Percentiles rank a stretch among this genome's conserved stretches.
phyloP scores from a whole-genome alignment of 2,797 vertebrate species.

The Crax fasciolata region DNA sequence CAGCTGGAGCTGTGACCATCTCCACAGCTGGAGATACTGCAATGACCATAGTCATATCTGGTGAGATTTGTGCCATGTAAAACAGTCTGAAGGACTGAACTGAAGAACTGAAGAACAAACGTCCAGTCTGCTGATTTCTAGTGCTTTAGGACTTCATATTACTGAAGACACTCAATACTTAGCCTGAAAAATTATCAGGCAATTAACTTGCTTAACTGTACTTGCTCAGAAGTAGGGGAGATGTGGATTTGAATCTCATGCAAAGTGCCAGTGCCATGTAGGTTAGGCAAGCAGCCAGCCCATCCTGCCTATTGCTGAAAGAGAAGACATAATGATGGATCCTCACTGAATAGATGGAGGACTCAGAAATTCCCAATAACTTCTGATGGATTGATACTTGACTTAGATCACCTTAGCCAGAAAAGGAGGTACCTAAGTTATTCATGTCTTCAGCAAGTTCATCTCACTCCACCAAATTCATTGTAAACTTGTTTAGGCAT shows the following conservation, averaged over 20 bases:
- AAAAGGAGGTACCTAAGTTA: not conserved
- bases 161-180: not conserved
- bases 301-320: not conserved
- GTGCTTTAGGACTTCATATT: not conserved
- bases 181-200: not conserved
- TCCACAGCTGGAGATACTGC: not conserved
- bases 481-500: not conserved
- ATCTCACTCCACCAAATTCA: not conserved
- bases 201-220: not conserved
- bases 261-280: not conserved
- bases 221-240: not conserved
- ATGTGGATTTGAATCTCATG: not conserved
- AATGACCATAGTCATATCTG: slow-evolving; percentile 1
- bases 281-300: not conserved
- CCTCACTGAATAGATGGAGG: too few relatives aligned
- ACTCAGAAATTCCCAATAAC: not conserved
- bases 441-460: not conserved
- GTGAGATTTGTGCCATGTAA: not conserved
- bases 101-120: not conserved
- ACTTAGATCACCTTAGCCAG: not conserved
- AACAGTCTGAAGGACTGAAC: not conserved
- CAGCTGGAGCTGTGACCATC: slow-evolving; percentile 1
- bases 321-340: not conserved
- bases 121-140: not conserved
- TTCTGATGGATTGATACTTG: not conserved